Conservation (phyloP, 2,888 invertebrate genomes). For the Augochlorella aurata region DNA sequence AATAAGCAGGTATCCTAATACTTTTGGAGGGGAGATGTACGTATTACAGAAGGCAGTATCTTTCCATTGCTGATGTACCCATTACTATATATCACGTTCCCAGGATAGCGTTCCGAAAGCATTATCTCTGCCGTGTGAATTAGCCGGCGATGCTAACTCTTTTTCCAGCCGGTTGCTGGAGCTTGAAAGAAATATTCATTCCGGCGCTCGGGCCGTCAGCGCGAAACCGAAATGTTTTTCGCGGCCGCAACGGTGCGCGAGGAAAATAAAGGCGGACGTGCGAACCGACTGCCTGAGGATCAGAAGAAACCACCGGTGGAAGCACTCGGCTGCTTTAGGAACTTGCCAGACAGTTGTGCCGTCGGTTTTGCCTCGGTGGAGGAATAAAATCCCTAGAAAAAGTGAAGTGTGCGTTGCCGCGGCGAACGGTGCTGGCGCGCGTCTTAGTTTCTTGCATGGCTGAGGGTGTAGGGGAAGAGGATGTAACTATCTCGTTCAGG, state of each 20-base stretch:
- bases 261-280: constrained; percentile 40
- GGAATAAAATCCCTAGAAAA: constrained; percentile 63
- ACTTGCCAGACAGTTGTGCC: constrained; percentile 50
- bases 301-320: constrained; percentile 43
- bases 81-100: background rate
- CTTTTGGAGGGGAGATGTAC: too few species aligned
- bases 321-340: constrained; percentile 31
- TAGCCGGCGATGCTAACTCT: background rate
- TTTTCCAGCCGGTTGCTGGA: background rate
- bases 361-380: constrained; percentile 48
- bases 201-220: constrained; percentile 7
- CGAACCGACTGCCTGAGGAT: constrained; percentile 45
- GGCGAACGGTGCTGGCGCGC: constrained; percentile 25
- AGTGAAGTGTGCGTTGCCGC: constrained; percentile 47
- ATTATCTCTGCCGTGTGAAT: background rate
- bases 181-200: constrained; percentile 18
- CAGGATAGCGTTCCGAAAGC: background rate
- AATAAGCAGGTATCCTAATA: too few species aligned
- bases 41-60: too few species aligned
- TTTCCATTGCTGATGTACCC: too few species aligned
- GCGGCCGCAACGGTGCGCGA: constrained; percentile 8
- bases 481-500: constrained; percentile 14
- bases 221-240: constrained; percentile 25
- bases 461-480: background rate
- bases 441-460: constrained; percentile 30